phyloP scores from a whole-genome alignment of 2,113 vertebrate species.

The Antigone vipio region DNA sequence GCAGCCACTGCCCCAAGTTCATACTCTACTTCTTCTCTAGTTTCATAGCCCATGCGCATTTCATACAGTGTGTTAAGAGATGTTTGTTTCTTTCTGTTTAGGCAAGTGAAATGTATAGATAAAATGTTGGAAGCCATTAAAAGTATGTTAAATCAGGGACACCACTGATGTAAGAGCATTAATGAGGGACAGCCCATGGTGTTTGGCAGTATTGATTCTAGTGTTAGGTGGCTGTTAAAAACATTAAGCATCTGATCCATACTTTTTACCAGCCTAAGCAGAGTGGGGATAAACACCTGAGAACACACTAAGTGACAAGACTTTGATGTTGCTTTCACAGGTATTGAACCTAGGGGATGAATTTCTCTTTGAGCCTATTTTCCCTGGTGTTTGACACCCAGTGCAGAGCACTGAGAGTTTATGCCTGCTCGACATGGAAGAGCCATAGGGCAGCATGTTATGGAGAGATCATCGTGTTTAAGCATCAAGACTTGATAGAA shows the following conservation, averaged over 20 bases:
- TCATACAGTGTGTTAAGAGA: not conserved
- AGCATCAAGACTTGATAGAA: not conserved
- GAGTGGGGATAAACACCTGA: conserved; percentile 35
- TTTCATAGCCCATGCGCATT: not conserved
- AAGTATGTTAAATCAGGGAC: conserved; percentile 46
- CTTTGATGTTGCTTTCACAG: conserved; percentile 13
- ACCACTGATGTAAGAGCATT: conserved; percentile 37
- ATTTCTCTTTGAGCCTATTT: not conserved
- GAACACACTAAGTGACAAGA: not conserved
- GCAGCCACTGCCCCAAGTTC: not conserved
- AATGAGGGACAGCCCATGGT: conserved; percentile 36
- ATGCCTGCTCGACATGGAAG: not conserved
- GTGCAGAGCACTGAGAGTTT: not conserved
- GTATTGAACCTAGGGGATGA: not conserved
- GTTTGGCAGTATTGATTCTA: conserved; percentile 52
- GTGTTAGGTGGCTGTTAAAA: conserved; percentile 57
- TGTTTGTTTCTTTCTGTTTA: conserved; percentile 48
- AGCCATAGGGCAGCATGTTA: not conserved
- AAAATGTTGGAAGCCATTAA: conserved; percentile 57
- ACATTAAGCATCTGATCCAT: conserved; percentile 60
- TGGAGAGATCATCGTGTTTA: not conserved
- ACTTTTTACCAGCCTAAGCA: conserved; percentile 28
- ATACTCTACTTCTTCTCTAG: not conserved
- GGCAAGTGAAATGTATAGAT: conserved; percentile 56
- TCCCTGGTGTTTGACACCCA: not conserved